Base-by-base conservation (phyloP, 2,797 vertebrate genomes). In the Chloroceryle amazona region DNA sequence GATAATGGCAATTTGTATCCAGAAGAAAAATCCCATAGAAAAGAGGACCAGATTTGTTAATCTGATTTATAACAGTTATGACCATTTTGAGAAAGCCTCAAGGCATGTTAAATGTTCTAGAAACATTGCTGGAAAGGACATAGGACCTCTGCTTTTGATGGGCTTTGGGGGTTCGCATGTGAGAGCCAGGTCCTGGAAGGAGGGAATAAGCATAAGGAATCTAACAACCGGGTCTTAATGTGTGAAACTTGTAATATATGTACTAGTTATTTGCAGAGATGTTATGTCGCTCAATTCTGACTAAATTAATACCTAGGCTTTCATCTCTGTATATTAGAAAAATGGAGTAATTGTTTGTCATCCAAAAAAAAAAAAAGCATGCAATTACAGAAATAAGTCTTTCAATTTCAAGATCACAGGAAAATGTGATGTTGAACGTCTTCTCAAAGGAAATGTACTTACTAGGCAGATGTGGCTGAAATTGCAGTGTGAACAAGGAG, bases 91-190 rank as follows among this genome's bases (percentile, higher is more conserved):
- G 31, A 35, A 47, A 10, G 28, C 17, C 41, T 26, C 14, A 60
- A 51, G 35, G 23, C 20, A 31, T 7, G 3, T 16, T 60, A 39
- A 9, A 60, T 74, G 21, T 58, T 70, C 26, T 46, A 74, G 51
- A 74, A 79, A 46, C 1, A 9, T 20, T 29, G 5, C 39, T 66
- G 35, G 41, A 55, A 71, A 75, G 28, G 41, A 20, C 25, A 33
- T 2, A 25, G 20, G 28, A 54, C 22, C 9, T 13, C 46, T 35
- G 10, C 13, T 79, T 67, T 84, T 54, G 11, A 16, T 21, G 25
- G 25, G 8, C 19, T 80, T 5, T 57, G 31, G 13, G 6, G 4
- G 6, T 80, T 44, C 22, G 35, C 2, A 6, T 0, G 3, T 16
- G 39, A 85, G 10, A 70, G 14, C 22, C 44, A 37, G 25, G 33